Evolutionary conservation across 2,113 vertebrate genomes (phyloP), one percentile per base, ranked within the genome.

Genomic region (Cephalopterus ornatus): DNA sequence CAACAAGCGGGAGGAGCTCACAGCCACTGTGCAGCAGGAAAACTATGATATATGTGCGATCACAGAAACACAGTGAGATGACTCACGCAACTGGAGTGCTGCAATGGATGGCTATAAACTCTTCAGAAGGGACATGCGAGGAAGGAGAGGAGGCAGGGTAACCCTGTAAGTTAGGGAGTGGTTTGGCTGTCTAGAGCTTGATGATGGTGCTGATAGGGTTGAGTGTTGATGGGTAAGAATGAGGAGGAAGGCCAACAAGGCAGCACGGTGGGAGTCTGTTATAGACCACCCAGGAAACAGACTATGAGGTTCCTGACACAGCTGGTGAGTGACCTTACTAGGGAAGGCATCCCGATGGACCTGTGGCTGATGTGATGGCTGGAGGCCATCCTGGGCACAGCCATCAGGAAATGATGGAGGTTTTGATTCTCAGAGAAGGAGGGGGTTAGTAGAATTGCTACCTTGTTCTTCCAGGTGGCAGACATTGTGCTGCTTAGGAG

Each of bases 151-250:
- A 66, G 33, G 8, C 27, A 7, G 2, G 35, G 11, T 5, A 32
- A 27, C 8, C 3, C n/a, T 79, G 30, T 14, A 12, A 0, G 0
- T 49, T 49, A 24, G 9, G n/a, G 7, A 39, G 22, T 8, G 53
- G 30, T 50, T 50, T 50, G 56, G 11, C 33, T 30, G 37, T 44
- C 42, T 46, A 30, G 50, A 58, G 50, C 9, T 65, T 10, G 0
- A 12, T 26, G 42, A 15, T 44, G 28, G 50, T 28, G 12, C 24
- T 37, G 20, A 33, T 24, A 65, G 32, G 3, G 35, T 63, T 37
- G 41, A 32, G 18, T 44, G 27, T 26, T 81, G 14, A 41, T 35
- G 42, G 22, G 14, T 9, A 33, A 28, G 63, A 70, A 32, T 24
- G 42, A 44, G 32, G 22, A 55, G 19, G 33, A 65, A 71, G 19